Base-by-base conservation (phyloP, 2,113 vertebrate species). In the Rhea americana region DNA sequence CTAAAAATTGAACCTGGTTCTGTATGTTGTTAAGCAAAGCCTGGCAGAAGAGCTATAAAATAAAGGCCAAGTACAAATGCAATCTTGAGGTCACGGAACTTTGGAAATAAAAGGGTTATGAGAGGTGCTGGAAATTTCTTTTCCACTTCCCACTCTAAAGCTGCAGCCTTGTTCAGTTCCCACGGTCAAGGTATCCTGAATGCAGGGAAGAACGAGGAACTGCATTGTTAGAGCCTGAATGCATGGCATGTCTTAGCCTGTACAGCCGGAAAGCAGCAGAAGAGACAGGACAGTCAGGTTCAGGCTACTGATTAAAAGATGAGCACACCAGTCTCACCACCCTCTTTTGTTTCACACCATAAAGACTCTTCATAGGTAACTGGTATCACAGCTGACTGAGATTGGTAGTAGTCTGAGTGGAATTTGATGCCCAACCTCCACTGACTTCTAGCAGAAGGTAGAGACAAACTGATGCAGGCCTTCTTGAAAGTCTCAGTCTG, bases 1-100 rank as follows among this genome's bases (percentile, higher is more conserved):
- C 83, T 90, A 83, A 90, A 91, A 84, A 90, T 48, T 83, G 56
- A 83, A 75, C 47, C 65, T 61, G 73, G 30, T 86, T 93, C 51
- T 94, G 5, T 73, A 41, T n/a, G 37, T 74, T 93, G 24, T 81
- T 83, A 83, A 88, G 55, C 50, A 95, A 93, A 91, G 61, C 30
- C 56, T 74, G 16, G 59, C 59, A 91, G 59, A 90, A 94, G 10
- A 61, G 25, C 37, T 82, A 9, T 74, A 76, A 32, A 30, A 84
- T 48, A 87, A 92, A 85, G 37, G 67, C 30, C 53, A 70, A 82
- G 18, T 85, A 25, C 22, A 89, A 41, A 53, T 50, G 24, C 11
- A 17, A 62, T 32, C 35, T 39, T 47, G 76, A 91, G 19, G 12
- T 26, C 3, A 85, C 14, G 82, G 81, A 87, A 55, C 68, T 82